These are phyloP conservation scores for Thaleichthys pacificus DNA, from an alignment of 2,797 vertebrate genomes.

Conservation along the genomic window DNA sequence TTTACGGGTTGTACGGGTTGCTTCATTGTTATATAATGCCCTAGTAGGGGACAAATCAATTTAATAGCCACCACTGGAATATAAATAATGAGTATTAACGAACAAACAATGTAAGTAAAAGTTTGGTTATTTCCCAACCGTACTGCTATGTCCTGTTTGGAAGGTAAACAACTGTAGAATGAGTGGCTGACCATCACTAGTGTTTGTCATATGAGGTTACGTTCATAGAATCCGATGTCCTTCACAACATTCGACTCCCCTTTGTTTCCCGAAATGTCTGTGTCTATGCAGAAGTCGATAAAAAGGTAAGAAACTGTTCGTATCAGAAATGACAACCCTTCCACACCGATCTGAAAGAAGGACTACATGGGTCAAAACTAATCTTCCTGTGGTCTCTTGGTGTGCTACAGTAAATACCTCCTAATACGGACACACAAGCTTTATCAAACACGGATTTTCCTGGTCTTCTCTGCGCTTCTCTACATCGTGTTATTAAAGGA, in stretches of 20 bases:
- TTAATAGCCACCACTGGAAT: conserved; percentile 10
- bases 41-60: conserved; percentile 4
- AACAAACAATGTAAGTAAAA: no score
- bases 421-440: conserved; percentile 6
- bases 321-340: not conserved
- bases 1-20: no score
- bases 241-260: not conserved
- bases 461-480: conserved; percentile 4
- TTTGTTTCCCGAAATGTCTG: not conserved
- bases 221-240: no score
- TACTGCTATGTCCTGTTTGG: no score
- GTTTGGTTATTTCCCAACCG: no score
- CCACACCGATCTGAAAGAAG: not conserved
- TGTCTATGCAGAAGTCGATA: not conserved
- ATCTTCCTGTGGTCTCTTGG: conserved; percentile 5
- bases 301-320: no score
- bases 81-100: not conserved
- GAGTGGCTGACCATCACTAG: no score
- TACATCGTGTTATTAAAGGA: conserved; percentile 11
- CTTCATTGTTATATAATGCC: not conserved
- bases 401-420: conserved; percentile 1
- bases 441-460: conserved; percentile 7
- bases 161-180: no score
- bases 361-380: conserved; percentile 4
- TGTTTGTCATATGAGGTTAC: no score